These are phyloP conservation scores for Poeciliopsis presidionis DNA, from an alignment of 2,797 vertebrate species.

Conservation along the genomic window DNA sequence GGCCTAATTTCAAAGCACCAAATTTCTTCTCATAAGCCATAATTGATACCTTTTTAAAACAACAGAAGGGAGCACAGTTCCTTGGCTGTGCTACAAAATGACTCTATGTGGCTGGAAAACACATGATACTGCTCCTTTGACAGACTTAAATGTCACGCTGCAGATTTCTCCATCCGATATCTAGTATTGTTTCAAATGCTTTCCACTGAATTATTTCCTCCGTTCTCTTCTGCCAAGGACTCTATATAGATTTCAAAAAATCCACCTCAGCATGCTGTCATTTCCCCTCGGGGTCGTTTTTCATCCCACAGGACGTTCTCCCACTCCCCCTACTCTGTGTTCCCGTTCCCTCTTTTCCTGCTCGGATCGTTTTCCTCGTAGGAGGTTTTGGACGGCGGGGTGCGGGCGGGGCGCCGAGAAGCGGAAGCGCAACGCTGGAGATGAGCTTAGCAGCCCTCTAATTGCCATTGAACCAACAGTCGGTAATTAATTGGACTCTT, in stretches of 20 bases:
- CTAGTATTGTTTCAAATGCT: constrained; percentile 47
- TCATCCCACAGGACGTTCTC: constrained; percentile 6
- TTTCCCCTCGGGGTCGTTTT: constrained; percentile 30
- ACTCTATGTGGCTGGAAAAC: too few species aligned
- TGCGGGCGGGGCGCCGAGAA: neutral
- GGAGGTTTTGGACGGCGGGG: constrained; percentile 10
- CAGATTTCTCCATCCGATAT: constrained; percentile 39
- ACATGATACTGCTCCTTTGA: too few species aligned
- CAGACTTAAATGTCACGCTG: constrained; percentile 42
- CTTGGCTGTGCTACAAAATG: too few species aligned
- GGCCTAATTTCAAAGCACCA: too few species aligned
- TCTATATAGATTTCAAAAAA: constrained; percentile 16
- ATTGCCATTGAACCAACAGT: constrained; percentile 71
- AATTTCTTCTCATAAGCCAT: too few species aligned
- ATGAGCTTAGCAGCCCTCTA: constrained; percentile 50
- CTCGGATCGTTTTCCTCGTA: constrained; percentile 28
- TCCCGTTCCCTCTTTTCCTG: constrained; percentile 34
- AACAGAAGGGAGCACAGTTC: constrained; percentile 6
- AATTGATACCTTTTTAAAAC: constrained; percentile 11
- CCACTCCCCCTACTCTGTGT: constrained; percentile 9
- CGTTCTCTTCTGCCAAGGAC: constrained; percentile 43
- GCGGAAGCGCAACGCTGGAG: constrained; percentile 37
- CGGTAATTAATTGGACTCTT: constrained; percentile 72
- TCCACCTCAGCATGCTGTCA: constrained; percentile 9
- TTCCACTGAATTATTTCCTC: constrained; percentile 35